Evolutionary conservation across 2,888 invertebrate genomes (phyloP).

Genomic region (Rhaphigaster nebulosa): DNA sequence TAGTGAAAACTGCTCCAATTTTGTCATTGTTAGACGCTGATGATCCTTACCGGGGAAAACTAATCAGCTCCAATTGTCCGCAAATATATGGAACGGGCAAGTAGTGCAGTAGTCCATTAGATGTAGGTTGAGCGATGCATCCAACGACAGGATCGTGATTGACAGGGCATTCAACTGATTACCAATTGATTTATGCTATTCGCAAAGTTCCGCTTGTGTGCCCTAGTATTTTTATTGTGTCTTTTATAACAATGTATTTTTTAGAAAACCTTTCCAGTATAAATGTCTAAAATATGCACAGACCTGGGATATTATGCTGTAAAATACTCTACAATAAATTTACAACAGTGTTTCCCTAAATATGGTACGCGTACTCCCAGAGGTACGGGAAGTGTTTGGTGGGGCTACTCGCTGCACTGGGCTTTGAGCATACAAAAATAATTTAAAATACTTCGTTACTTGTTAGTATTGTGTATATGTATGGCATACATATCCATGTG

Average conservation of each 20-base stretch:
- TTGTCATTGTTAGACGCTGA: conserved; percentile 15
- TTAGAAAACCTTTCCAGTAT: too few relatives aligned
- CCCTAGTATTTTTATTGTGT: neutral
- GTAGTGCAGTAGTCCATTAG: neutral
- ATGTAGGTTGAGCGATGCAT: conserved; percentile 24
- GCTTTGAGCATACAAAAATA: too few relatives aligned
- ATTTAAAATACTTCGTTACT: too few relatives aligned
- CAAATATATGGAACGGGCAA: conserved; percentile 4
- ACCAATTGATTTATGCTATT: neutral
- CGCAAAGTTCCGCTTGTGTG: neutral
- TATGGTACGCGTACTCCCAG: too few relatives aligned
- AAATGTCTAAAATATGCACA: too few relatives aligned
- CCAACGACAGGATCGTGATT: neutral
- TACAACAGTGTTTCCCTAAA: too few relatives aligned
- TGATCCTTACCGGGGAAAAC: conserved; percentile 10
- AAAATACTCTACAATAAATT: too few relatives aligned
- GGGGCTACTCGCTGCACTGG: too few relatives aligned
- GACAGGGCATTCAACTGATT: neutral
- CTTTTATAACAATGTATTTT: neutral
- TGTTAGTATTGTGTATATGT: too few relatives aligned
- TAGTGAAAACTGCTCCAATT: conserved; percentile 43
- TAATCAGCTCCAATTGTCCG: conserved; percentile 16
- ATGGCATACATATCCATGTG: too few relatives aligned
- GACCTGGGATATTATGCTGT: too few relatives aligned
- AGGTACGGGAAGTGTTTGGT: too few relatives aligned